phyloP scores from a whole-genome alignment of 2,888 invertebrate species.

The Melinaea menophilus region DNA sequence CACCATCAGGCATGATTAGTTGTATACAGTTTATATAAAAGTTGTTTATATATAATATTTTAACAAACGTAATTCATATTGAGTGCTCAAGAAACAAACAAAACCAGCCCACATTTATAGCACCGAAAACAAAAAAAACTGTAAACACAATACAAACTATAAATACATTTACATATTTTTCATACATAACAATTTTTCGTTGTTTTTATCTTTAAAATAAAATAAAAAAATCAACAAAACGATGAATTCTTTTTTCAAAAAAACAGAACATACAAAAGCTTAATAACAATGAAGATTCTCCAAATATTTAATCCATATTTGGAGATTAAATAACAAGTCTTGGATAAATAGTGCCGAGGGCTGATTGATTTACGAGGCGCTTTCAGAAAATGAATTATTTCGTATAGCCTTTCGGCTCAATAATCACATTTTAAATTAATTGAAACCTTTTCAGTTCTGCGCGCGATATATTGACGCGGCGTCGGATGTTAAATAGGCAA shows the following conservation, averaged over 20 bases:
- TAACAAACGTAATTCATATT: too few relatives aligned
- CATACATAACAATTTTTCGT: too few relatives aligned
- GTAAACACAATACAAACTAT: too few relatives aligned
- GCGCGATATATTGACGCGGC: constrained; percentile 36
- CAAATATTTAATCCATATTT: constrained; percentile 12
- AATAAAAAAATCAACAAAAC: too few relatives aligned
- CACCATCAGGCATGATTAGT: not conserved
- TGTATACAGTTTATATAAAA: not conserved
- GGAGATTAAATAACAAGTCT: constrained; percentile 16
- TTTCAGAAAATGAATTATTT: constrained; percentile 35
- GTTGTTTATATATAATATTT: too few relatives aligned
- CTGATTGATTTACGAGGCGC: constrained; percentile 36
- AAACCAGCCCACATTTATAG: too few relatives aligned
- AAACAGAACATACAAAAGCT: not conserved
- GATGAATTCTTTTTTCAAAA: too few relatives aligned
- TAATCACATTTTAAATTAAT: constrained; percentile 48
- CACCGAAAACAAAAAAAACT: too few relatives aligned
- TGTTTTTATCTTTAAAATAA: too few relatives aligned
- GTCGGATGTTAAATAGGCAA: constrained; percentile 41
- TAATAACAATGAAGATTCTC: constrained; percentile 6
- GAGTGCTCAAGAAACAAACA: too few relatives aligned
- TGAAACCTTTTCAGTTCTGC: constrained; percentile 44
- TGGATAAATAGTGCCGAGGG: constrained; percentile 24
- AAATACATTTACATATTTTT: too few relatives aligned
- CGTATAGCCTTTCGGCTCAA: constrained; percentile 33